phyloP scores from a whole-genome alignment of 2,888 invertebrate genomes.

The Aproaerema taeniolella region DNA sequence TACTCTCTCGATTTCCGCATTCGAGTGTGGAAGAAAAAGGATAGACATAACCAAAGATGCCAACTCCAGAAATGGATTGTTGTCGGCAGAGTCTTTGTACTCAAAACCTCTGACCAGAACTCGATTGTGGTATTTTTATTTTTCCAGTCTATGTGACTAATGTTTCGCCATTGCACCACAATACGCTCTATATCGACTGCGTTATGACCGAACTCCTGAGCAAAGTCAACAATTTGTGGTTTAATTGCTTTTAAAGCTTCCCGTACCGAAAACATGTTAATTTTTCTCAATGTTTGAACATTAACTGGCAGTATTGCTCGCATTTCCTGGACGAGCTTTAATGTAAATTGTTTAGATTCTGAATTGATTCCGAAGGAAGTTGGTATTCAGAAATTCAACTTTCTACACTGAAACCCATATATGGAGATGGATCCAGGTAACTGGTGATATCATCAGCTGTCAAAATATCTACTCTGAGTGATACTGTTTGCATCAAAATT shows the following conservation, averaged over 20 bases:
- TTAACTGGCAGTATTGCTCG: slow-evolving; percentile 14
- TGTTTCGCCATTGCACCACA: too few species aligned
- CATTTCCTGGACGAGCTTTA: slow-evolving; percentile 16
- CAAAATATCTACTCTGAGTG: slow-evolving; percentile 14
- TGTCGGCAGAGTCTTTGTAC: slow-evolving; percentile 21
- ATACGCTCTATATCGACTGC: too few species aligned
- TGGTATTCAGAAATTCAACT: slow-evolving; percentile 9
- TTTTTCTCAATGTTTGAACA: slow-evolving; percentile 6
- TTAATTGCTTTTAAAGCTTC: slow-evolving; percentile 14
- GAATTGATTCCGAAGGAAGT: slow-evolving; percentile 11
- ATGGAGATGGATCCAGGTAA: too few species aligned
- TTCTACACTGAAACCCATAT: slow-evolving; percentile 16
- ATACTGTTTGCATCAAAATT: slow-evolving; percentile 11
- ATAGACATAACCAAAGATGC: too few species aligned
- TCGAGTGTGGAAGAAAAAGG: too few species aligned
- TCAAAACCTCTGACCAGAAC: slow-evolving; percentile 23
- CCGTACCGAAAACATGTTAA: too few species aligned
- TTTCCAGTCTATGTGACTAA: too few species aligned
- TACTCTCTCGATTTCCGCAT: too few species aligned
- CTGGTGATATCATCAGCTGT: too few species aligned
- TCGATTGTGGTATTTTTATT: too few species aligned
- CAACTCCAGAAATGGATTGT: slow-evolving; percentile 20
- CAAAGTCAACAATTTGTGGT: not conserved
- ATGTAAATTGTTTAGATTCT: slow-evolving; percentile 19
- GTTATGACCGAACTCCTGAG: too few species aligned